Conservation (phyloP, 2,797 vertebrate genomes). For the Eospalax fontanierii region DNA sequence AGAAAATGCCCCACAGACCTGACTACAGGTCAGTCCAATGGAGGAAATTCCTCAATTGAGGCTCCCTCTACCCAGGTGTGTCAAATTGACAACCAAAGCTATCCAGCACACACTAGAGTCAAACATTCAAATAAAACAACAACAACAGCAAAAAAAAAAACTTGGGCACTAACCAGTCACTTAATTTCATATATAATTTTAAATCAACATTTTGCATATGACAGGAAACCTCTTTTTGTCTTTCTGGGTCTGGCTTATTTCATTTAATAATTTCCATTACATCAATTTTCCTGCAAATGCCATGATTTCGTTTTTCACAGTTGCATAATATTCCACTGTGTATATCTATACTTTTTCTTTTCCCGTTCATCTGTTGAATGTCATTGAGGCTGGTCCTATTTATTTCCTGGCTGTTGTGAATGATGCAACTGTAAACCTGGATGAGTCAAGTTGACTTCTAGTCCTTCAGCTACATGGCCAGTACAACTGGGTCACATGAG, state of each 20-base stretch:
- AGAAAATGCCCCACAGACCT: too few relatives aligned
- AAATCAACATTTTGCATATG: background rate
- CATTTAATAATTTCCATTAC: background rate
- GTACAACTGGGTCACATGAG: background rate
- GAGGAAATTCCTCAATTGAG: too few relatives aligned
- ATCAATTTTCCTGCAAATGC: background rate
- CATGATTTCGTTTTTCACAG: background rate
- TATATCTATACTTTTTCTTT: background rate
- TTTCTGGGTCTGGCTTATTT: background rate
- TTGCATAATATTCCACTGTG: background rate
- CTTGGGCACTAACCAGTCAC: background rate
- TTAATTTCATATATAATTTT: background rate
- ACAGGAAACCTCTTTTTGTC: background rate
- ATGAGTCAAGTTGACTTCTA: background rate
- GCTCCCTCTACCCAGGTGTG: too few relatives aligned
- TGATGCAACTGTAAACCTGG: background rate
- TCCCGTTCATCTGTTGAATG: background rate
- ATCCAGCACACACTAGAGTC: background rate
- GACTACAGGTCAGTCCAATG: too few relatives aligned
- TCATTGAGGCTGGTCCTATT: background rate
- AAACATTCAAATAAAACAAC: constrained; percentile 41
- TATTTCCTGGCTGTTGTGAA: background rate
- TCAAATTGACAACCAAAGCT: too few relatives aligned
- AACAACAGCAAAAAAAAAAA: too few relatives aligned
- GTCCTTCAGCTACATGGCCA: background rate